Base-by-base conservation (phyloP, 2,888 invertebrate genomes). In the Chymomyza caudatula region DNA sequence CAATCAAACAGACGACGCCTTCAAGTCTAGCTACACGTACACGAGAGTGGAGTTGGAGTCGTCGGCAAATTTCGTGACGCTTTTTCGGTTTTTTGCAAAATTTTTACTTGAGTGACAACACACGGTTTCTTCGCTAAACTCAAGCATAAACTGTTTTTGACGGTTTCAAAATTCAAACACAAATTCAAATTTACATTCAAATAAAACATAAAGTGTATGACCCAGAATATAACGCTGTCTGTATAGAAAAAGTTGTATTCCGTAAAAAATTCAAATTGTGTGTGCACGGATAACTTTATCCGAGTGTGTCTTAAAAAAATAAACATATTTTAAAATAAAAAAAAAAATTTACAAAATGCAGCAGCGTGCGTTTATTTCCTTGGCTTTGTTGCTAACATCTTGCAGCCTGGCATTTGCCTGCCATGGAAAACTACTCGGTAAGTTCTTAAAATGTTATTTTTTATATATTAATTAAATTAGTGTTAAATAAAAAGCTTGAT, bases 1-100 rank as follows among this genome's bases (percentile, higher is more conserved):
- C 83, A 83, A 87, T 84, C 90, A 90, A 89, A 90, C 90, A 90
- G 88, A 89, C 90, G 90, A 90, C 90, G 90, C 89, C 90, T 90
- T 90, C 88, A 89, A 88, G 90, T 90, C 90, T 90, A 90, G 89
- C 89, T 88, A 78, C 88, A 88, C 86, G 77, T 74, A 72, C 78
- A 80, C 86, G 83, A 87, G 87, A 89, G 89, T 88, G 80, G 88
- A 88, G 83, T 86, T 88, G 88, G 85, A 88, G 85, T 82, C 78
- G 85, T 86, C 81, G 83, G 80, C 68, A 71, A 53, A 69, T 78
- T 81, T 83, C 75, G 75, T 75, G 73, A 57, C 76, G 72, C 71
- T 71, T 51, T 85, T 80, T 76, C 75, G 81, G 81, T 71, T 65
- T 59, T 78, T 71, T 49, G 60, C 71, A 61, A 71, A 57, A 37